Evolutionary conservation across 2,888 invertebrate species (phyloP), one percentile per base, ranked within the genome.

Genomic region (Trisateles emortualis): DNA sequence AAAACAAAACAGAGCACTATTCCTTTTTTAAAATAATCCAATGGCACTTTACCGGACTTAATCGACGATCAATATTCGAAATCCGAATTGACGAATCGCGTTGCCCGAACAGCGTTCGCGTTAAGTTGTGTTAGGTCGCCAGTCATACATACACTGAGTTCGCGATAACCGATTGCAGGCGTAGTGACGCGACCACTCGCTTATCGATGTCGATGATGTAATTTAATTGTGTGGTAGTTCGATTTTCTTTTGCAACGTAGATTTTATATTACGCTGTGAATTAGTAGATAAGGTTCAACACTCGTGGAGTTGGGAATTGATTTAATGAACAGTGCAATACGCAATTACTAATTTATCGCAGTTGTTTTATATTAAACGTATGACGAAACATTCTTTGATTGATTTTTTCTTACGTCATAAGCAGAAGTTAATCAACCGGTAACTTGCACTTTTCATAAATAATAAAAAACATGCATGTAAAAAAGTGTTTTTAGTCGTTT

Each of bases 161-260:
- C 70, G 77, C 83, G 84, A 86, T 86, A 86, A 84, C 79, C 79
- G 78, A 88, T 86, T 87, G 84, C 82, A 68, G 61, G 53, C 59
- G 53, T 77, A 83, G 86, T 83, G 85, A 80, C 75, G 86, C 60
- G 68, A 57, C 44, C 38, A 22, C 32, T 52, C 10, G 47, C 51
- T 59, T 75, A 78, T 78, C 79, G 84, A 83, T 78, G 68, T 73
- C 72, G 69, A 68, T 78, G 68, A 72, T 68, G 69, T 65, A 66
- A 68, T 53, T 68, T 52, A 50, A 52, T 52, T 42, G 40, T 46
- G 55, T 46, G 52, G 11, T 45, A 29, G 42, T 64, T 52, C 35
- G 40, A 55, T 59, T 64, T 52, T 38, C 42, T 50, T 50, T 38
- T 48, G 46, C 59, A 54, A 50, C 38, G 13, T 49, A 26, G 29